Percentiles rank a stretch among this genome's conserved stretches.
These are phyloP conservation scores for Sarcophaga bullata DNA, from an alignment of 1,140 invertebrate species.

Conservation along the genomic window DNA sequence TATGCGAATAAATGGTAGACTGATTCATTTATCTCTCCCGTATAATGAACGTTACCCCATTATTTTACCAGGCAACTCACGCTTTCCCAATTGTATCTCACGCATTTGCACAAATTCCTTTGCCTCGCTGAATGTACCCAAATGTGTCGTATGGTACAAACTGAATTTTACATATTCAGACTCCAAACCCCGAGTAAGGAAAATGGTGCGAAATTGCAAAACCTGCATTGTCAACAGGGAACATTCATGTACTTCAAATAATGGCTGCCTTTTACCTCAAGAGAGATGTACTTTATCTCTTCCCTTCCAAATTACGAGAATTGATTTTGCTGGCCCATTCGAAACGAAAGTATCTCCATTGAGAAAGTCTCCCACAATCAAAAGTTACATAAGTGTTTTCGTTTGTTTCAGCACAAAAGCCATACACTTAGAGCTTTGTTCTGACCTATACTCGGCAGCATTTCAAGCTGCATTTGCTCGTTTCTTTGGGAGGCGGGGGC, in stretches of 20 bases:
- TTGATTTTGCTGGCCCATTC: slow-evolving; percentile 18
- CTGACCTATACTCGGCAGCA: background rate
- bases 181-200: background rate
- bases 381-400: slow-evolving; percentile 14
- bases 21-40: background rate
- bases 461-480: slow-evolving; percentile 37
- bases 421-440: slow-evolving; percentile 15
- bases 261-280: background rate
- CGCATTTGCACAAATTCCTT: background rate
- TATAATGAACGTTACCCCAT: slow-evolving; percentile 1
- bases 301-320: background rate
- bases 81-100: background rate
- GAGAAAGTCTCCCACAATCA: background rate
- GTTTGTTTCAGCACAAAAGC: slow-evolving; percentile 38
- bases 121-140: background rate
- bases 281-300: background rate
- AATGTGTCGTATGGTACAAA: slow-evolving; percentile 3
- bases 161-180: too few species aligned
- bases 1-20: background rate
- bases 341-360: background rate
- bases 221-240: background rate
- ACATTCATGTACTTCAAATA: slow-evolving; percentile 14
- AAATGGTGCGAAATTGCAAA: slow-evolving; percentile 9
- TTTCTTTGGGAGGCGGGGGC: slow-evolving; percentile 6
- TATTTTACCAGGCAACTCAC: background rate